These are phyloP conservation scores for Drosophila paracracens DNA, from an alignment of 2,888 invertebrate species.

Conservation along the genomic window DNA sequence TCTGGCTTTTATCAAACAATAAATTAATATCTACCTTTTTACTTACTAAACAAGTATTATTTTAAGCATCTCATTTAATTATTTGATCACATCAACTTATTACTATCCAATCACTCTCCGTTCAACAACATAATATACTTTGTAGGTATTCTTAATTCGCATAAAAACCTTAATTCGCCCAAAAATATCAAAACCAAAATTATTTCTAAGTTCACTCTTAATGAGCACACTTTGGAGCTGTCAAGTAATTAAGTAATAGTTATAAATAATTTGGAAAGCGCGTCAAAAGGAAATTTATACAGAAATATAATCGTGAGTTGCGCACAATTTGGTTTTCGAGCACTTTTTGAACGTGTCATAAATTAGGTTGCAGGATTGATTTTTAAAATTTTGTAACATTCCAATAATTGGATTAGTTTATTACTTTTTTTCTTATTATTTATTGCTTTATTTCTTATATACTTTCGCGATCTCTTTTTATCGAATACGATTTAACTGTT, in stretches of 20 bases:
- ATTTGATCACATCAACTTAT: background rate
- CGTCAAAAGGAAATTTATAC: background rate
- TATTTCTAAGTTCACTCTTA: background rate
- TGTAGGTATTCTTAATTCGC: background rate
- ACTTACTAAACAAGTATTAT: background rate
- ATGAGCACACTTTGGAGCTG: background rate
- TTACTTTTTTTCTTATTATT: background rate
- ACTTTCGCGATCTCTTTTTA: background rate
- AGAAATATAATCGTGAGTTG: background rate
- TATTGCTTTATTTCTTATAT: background rate
- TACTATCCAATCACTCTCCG: background rate
- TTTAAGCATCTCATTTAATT: background rate
- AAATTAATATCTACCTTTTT: background rate
- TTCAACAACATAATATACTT: background rate
- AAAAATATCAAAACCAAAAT: background rate
- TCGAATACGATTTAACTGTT: background rate
- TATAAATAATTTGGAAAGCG: background rate
- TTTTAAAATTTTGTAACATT: accelerated
- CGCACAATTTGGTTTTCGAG: background rate
- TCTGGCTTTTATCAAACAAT: background rate
- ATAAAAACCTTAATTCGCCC: background rate
- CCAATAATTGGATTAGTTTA: background rate
- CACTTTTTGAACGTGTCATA: background rate
- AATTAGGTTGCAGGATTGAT: background rate
- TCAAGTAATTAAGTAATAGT: background rate